These are phyloP conservation scores for Brenthis ino DNA, from an alignment of 2,888 invertebrate species.

Conservation along the genomic window DNA sequence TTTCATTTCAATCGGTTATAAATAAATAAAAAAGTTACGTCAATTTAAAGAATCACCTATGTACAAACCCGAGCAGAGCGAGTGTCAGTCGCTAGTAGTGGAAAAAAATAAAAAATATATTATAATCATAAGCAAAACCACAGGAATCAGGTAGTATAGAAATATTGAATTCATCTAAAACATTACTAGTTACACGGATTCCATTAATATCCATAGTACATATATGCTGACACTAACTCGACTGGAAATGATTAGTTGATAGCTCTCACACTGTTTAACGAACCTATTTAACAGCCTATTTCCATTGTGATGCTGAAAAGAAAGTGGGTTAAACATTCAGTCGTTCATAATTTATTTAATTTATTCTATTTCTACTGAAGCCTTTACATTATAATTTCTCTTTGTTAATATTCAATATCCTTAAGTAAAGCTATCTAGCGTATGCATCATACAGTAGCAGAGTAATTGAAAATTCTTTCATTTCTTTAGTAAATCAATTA, in stretches of 20 bases:
- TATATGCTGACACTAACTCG: slow-evolving; percentile 26
- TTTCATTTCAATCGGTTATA: no score
- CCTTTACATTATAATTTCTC: background rate
- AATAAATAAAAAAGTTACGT: no score
- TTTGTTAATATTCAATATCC: background rate
- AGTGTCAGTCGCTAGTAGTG: no score
- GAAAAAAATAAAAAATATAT: no score
- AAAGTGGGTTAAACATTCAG: slow-evolving; percentile 14
- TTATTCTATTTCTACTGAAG: background rate
- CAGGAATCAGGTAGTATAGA: background rate
- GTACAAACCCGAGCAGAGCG: no score
- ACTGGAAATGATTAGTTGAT: slow-evolving; percentile 27
- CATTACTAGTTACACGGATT: background rate
- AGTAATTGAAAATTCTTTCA: no score
- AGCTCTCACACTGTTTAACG: slow-evolving; percentile 28
- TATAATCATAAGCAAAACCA: background rate
- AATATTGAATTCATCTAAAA: background rate
- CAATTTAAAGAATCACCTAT: no score
- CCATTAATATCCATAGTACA: background rate
- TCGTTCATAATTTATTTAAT: slow-evolving; percentile 7
- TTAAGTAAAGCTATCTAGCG: no score
- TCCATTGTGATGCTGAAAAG: slow-evolving; percentile 16
- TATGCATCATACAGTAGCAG: no score
- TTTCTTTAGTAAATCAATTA: no score
- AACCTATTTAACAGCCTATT: slow-evolving; percentile 22